A percentile compares a stretch with the other conserved stretches of the same genome.
Conservation (phyloP, 2,113 vertebrate genomes). For the Pygoscelis adeliae region DNA sequence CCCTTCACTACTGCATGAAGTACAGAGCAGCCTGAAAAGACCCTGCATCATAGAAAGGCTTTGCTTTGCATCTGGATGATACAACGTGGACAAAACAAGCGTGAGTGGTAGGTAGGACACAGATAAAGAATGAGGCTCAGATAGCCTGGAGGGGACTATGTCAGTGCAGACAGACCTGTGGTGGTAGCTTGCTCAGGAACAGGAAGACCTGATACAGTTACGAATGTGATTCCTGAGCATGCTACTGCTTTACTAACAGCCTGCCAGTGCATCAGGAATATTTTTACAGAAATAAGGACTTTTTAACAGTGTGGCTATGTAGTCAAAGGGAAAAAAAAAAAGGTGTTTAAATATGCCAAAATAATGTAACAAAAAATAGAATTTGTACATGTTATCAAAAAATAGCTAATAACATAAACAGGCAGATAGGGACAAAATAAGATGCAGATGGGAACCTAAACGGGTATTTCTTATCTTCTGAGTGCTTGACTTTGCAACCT, state of each 20-base stretch:
- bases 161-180: neutral
- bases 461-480: neutral
- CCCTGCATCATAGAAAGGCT: neutral
- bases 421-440: neutral
- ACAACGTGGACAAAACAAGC: neutral
- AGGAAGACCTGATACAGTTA: neutral
- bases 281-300: neutral
- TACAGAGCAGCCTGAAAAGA: neutral
- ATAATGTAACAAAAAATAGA: neutral
- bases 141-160: neutral
- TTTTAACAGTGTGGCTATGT: neutral
- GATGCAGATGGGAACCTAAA: neutral
- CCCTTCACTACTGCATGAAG: neutral
- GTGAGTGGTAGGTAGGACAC: neutral
- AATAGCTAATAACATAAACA: neutral
- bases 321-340: neutral
- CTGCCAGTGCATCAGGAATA: neutral
- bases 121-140: neutral
- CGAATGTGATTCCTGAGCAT: neutral
- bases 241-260: neutral
- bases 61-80: neutral
- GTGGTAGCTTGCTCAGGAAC: neutral
- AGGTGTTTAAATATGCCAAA: neutral
- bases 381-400: neutral
- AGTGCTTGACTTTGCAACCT: neutral